Conservation (phyloP, 2,888 invertebrate species). For the Eupithecia pulchellata region DNA sequence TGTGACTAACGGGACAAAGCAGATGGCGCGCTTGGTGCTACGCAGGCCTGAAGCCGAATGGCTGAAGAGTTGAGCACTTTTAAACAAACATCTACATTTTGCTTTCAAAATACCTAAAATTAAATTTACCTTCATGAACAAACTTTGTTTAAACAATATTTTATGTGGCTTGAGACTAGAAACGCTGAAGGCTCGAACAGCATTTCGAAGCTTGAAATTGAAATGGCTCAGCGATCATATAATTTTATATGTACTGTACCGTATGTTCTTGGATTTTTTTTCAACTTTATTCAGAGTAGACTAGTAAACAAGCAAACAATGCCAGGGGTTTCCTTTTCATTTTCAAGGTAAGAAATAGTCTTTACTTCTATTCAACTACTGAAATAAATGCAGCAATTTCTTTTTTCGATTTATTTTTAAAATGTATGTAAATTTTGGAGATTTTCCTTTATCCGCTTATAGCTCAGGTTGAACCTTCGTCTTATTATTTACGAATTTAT, state of each 20-base stretch:
- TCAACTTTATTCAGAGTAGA: background rate
- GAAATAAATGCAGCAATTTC: background rate
- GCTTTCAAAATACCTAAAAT: background rate
- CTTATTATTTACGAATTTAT: conserved; percentile 41
- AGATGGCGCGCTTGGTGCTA: background rate
- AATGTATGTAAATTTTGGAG: background rate
- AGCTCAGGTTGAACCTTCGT: conserved; percentile 23
- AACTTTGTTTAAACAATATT: background rate
- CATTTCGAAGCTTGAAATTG: too few relatives aligned
- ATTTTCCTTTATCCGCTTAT: conserved; percentile 1
- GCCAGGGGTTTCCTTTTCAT: background rate
- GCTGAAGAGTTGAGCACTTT: too few relatives aligned
- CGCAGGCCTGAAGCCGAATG: background rate
- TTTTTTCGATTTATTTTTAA: background rate
- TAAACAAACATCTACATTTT: background rate
- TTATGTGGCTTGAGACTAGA: background rate
- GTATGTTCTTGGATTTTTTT: too few relatives aligned
- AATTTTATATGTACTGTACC: too few relatives aligned
- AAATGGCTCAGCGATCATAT: background rate
- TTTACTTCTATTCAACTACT: background rate
- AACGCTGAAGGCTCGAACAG: background rate
- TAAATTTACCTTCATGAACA: background rate
- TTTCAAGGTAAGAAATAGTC: background rate
- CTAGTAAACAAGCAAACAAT: background rate
- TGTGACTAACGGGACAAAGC: background rate